Percentiles rank a stretch among this genome's conserved stretches.
phyloP scores from a whole-genome alignment of 2,888 invertebrate species.

The Sminthurinus aureus region DNA sequence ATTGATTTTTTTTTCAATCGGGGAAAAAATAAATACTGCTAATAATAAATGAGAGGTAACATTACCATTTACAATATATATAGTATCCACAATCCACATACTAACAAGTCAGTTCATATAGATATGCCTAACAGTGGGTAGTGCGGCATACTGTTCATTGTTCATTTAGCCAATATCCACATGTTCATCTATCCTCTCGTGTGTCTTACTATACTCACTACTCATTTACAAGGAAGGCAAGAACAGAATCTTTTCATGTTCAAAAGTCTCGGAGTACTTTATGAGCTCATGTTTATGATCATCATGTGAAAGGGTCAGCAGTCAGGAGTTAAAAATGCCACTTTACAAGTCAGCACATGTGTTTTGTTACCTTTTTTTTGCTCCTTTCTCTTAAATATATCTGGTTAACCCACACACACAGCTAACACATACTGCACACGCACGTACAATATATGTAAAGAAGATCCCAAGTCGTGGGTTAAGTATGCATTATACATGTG shows the following conservation, averaged over 20 bases:
- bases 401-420: not conserved
- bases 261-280: not conserved
- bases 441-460: not conserved
- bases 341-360: slow-evolving; percentile 13
- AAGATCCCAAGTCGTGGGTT: too few species aligned
- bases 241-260: not conserved
- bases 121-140: not conserved
- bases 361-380: not conserved
- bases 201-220: too few species aligned
- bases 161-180: not conserved
- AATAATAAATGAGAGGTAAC: too few species aligned
- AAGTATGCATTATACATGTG: too few species aligned
- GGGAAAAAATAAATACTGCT: not conserved
- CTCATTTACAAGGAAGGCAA: not conserved
- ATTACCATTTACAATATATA: too few species aligned
- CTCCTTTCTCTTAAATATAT: not conserved
- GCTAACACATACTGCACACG: not conserved
- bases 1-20: not conserved
- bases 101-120: not conserved
- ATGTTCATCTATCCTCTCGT: not conserved
- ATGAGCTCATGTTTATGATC: slow-evolving; percentile 18
- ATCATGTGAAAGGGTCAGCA: slow-evolving; percentile 28
- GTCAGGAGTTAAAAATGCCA: slow-evolving; percentile 22
- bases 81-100: too few species aligned
- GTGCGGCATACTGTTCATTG: not conserved